Evolutionary conservation across 2,797 vertebrate genomes (phyloP).

Genomic region (Zenarchopterus dispar): DNA sequence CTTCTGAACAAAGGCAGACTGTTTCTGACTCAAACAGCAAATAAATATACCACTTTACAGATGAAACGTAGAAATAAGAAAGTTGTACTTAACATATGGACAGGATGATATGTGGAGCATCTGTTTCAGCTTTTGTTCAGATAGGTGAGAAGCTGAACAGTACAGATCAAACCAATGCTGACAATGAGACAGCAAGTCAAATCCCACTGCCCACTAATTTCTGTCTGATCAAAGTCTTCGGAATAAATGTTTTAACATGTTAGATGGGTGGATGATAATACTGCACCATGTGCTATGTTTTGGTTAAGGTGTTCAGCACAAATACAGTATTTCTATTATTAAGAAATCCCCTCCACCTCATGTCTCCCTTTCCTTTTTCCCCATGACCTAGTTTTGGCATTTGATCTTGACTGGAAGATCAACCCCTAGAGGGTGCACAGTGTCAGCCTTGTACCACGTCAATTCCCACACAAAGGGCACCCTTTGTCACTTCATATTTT

Average conservation of each 20-base stretch:
- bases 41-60: too few relatives aligned
- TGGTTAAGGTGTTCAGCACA: slow-evolving; percentile 16
- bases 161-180: slow-evolving; percentile 32
- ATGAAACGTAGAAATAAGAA: too few relatives aligned
- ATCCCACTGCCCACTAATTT: slow-evolving; percentile 10
- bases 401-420: slow-evolving; percentile 87
- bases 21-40: too few relatives aligned
- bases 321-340: slow-evolving; percentile 24
- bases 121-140: slow-evolving; percentile 6
- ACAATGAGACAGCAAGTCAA: slow-evolving; percentile 35
- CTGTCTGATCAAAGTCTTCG: slow-evolving; percentile 20
- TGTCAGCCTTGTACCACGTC: slow-evolving; percentile 83
- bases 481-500: slow-evolving; percentile 86
- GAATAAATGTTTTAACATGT: neutral
- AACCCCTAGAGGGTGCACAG: slow-evolving; percentile 80
- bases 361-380: slow-evolving; percentile 59
- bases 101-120: neutral
- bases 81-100: too few relatives aligned
- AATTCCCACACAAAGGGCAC: slow-evolving; percentile 83
- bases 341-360: slow-evolving; percentile 5
- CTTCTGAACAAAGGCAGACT: too few relatives aligned
- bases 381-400: slow-evolving; percentile 94
- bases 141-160: slow-evolving; percentile 11
- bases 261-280: slow-evolving; percentile 20
- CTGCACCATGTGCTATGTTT: neutral